Base-by-base conservation (phyloP, 2,797 vertebrate species). In the Lithobates pipiens region DNA sequence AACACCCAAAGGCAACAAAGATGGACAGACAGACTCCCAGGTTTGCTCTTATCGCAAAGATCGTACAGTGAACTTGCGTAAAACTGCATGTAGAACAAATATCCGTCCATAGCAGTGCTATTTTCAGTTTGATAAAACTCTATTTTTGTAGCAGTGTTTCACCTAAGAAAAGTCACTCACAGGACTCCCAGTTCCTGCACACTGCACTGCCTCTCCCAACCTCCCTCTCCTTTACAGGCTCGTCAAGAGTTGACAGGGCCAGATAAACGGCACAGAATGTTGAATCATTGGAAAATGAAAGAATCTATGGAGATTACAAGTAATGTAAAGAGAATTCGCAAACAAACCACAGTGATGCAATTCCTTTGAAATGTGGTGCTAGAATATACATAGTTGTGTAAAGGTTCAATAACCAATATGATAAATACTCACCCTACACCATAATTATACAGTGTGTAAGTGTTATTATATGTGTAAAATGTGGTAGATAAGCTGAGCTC, bases 281-380 rank as follows among this genome's bases (percentile, higher is more conserved):
- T 80, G 77, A 75, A 29, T 18, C 77, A 68, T 65, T 85, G 77
- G 84, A 80, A 75, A 85, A 75, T 67, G 54, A 80, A 80, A 80
- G 77, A 85, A 85, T 75, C 46, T 25, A 54, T 77, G 39, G 57
- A 79, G 76, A 85, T 79, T 85, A 79, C 76, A 44, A 29, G 67
- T 69, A 61, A 61, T 78, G 83, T 46, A 68, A 71, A 78, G 68
- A n/a, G 50, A 84, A 70, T 71, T 39, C 25, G 36, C 82, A 77
- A 77, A 84, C 75, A 83, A 18, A 77, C n/a, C 27, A 18, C 72
- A 67, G 70, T 82, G 79, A 76, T 69, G 73, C 82, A 77, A 84
- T 70, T 54, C 67, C 18, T 65, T 78, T 54, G 65, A 77, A 71
- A 77, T 57, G 10, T n/a, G 70, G 10, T 44, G 11, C 76, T 73